A percentile compares a stretch with the other conserved stretches of the same genome.
Evolutionary conservation across 2,888 invertebrate species (phyloP).

Genomic region (Eristalis tenax): DNA sequence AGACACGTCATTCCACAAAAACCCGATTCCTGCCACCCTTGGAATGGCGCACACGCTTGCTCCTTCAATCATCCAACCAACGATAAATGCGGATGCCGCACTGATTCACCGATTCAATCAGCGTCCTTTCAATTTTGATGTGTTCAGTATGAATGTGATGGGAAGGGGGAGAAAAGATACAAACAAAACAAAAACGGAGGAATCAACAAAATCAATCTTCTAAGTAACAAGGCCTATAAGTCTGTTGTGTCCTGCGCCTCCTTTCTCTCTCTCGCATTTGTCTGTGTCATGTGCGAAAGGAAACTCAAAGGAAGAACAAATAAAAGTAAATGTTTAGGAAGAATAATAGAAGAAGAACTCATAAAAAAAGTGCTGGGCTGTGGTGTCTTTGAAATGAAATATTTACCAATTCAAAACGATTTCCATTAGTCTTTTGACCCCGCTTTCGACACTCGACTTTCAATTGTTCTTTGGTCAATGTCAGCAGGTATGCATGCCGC

Average conservation of each 20-base stretch:
- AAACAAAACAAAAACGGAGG: not conserved
- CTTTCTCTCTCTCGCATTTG: not conserved
- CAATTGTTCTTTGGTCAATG: slow-evolving; percentile 87
- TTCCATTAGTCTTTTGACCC: slow-evolving; percentile 86
- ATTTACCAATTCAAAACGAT: slow-evolving; percentile 87
- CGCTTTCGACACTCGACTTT: slow-evolving; percentile 86
- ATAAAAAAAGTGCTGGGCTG: slow-evolving; percentile 29
- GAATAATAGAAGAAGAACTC: not conserved
- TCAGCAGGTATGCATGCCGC: slow-evolving; percentile 81
- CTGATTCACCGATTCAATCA: not conserved
- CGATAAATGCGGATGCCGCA: not conserved
- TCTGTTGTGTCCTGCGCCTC: not conserved
- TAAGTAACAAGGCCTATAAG: not conserved
- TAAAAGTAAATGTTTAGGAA: not conserved
- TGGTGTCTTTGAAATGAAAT: slow-evolving; percentile 23
- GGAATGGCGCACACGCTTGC: not conserved
- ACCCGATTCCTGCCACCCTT: not conserved
- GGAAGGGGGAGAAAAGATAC: not conserved
- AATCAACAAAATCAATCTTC: not conserved
- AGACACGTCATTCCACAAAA: not conserved
- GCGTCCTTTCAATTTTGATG: not conserved
- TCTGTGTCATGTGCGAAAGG: slow-evolving; percentile 16
- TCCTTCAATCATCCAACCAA: not conserved
- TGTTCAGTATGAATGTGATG: not conserved
- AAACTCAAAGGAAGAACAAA: slow-evolving; percentile 16